Conservation (phyloP, 2,888 invertebrate genomes). For the Melolontha melolontha region DNA sequence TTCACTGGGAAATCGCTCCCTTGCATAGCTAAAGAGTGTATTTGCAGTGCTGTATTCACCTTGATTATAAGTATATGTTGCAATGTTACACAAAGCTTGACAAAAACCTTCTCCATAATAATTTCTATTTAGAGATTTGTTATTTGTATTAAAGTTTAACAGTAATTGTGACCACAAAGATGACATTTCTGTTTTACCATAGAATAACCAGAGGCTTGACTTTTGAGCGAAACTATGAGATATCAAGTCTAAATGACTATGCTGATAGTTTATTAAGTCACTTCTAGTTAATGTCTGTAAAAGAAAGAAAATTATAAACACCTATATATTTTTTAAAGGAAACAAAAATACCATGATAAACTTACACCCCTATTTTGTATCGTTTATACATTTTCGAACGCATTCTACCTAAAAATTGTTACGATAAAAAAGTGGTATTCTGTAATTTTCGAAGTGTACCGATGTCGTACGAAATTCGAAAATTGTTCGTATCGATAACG, state of each 20-base stretch:
- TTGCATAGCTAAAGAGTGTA: slow-evolving; percentile 72
- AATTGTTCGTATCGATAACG: no score
- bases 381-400: no score
- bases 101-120: slow-evolving; percentile 73
- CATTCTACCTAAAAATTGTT: no score
- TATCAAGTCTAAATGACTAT: slow-evolving; percentile 84
- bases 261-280: slow-evolving; percentile 87
- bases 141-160: slow-evolving; percentile 79
- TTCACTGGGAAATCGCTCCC: slow-evolving; percentile 74
- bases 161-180: slow-evolving; percentile 84
- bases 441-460: no score
- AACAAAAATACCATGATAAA: no score
- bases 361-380: no score
- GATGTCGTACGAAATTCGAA: no score
- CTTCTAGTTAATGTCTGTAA: slow-evolving; percentile 84
- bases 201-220: slow-evolving; percentile 88
- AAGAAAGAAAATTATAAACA: slow-evolving; percentile 48
- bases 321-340: no score
- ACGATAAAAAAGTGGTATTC: no score
- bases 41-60: slow-evolving; percentile 72
- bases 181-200: slow-evolving; percentile 89
- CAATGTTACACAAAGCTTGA: slow-evolving; percentile 77
- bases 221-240: slow-evolving; percentile 85
- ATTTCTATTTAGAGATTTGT: slow-evolving; percentile 58
- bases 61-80: slow-evolving; percentile 68